Conservation (phyloP, 2,888 invertebrate genomes). For the Aspidapion aeneum region DNA sequence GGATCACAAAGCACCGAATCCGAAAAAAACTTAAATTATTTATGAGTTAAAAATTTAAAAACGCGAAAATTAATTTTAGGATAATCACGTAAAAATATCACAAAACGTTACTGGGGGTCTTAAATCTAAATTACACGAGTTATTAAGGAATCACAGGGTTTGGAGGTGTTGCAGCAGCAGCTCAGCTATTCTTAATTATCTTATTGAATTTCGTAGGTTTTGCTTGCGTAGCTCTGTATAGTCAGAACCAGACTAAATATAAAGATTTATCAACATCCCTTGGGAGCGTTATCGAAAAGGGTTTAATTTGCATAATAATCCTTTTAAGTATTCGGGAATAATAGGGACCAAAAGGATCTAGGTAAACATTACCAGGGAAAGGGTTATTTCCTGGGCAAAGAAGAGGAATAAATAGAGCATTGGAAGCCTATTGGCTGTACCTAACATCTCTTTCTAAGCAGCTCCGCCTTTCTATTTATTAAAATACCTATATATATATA, state of each 20-base stretch:
- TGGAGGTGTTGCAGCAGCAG: neutral
- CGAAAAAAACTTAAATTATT: conserved; percentile 8
- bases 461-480: neutral
- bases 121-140: conserved; percentile 1
- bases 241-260: conserved; percentile 26
- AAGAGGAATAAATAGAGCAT: neutral
- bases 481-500: too few species aligned
- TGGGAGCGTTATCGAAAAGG: conserved; percentile 4
- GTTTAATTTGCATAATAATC: neutral
- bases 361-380: neutral
- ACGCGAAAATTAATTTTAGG: conserved; percentile 1
- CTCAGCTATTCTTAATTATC: neutral
- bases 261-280: conserved; percentile 9
- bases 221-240: conserved; percentile 21
- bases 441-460: neutral
- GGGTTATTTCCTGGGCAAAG: neutral
- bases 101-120: conserved; percentile 10
- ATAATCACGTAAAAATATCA: conserved; percentile 15
- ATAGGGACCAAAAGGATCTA: neutral
- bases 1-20: conserved; percentile 9
- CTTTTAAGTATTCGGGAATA: neutral
- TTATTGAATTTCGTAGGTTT: neutral
- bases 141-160: neutral
- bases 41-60: neutral
- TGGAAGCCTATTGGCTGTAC: neutral